Evolutionary conservation across 35 echinoderm and acorn worm genomes (phyloP), one percentile per base, ranked within the genome.

Genomic region (Apostichopus japonicus): DNA sequence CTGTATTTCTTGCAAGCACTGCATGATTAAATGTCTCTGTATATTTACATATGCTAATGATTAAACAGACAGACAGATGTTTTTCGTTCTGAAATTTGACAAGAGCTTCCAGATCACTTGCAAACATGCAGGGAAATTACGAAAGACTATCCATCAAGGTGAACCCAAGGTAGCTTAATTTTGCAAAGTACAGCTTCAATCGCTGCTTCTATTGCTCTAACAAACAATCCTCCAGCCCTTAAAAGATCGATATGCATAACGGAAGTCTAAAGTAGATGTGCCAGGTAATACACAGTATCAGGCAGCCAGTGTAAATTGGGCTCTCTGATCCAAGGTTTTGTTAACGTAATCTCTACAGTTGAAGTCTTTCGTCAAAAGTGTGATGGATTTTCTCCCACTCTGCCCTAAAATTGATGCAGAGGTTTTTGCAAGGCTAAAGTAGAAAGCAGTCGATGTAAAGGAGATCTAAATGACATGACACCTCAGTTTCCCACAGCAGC

Each of bases 251-350:
- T 61, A 61, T 61, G 57, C 17, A 75, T 75, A 75, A 75, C 16
- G 71, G 17, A n/a, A 75, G 71, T 75, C 71, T 75, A 21, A n/a
- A 75, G 71, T 75, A 23, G 71, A 75, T n/a, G 71, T 75, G 16
- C 17, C 1, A 75, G 11, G 17, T 61, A 19, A 6, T n/a, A 75
- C 71, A 75, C 71, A 75, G 17, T 75, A 75, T 75, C 71, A 21
- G 7, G 17, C 71, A 75, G 71, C 71, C 71, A 44, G 33, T 75
- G 17, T 15, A 75, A n/a, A 75, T 75, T 75, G 71, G 71, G 7
- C 71, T 75, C 71, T 23, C 21, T 75, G 71, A 75, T 75, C 17
- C 71, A 75, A 75, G 71, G 71, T 75, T 75, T 75, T 75, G 16
- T 75, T 75, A 21, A 21, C 21, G 17, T 75, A 75, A 75, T 75